Conservation (phyloP, 2,888 invertebrate species). For the Caenorhabditis virilis region DNA sequence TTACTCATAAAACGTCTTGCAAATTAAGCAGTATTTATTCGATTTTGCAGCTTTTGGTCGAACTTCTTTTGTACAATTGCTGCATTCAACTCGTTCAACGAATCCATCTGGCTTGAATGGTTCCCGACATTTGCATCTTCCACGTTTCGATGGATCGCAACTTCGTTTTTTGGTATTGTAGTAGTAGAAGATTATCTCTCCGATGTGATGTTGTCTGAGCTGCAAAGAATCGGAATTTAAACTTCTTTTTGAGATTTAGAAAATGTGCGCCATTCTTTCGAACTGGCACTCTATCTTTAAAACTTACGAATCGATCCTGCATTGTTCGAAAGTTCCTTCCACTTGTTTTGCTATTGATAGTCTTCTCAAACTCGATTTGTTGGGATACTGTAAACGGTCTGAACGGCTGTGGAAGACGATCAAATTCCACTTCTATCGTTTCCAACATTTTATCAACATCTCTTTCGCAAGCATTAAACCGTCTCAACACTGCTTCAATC, state of each 20-base stretch:
- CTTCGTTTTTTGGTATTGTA: neutral
- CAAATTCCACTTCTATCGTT: constrained; percentile 2
- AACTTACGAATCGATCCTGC: constrained; percentile 11
- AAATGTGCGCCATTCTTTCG: too few relatives aligned
- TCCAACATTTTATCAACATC: constrained; percentile 4
- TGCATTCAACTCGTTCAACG: constrained; percentile 6
- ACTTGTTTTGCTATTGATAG: too few relatives aligned
- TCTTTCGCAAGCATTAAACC: neutral
- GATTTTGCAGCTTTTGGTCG: neutral
- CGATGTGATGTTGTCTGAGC: neutral
- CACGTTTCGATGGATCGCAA: neutral
- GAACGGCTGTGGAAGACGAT: constrained; percentile 2
- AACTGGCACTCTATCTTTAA: too few relatives aligned
- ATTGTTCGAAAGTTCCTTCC: neutral
- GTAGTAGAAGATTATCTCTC: constrained; percentile 10
- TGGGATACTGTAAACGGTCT: neutral
- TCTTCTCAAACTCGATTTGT: constrained; percentile 7
- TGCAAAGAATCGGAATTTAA: neutral
- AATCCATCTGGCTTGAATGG: neutral
- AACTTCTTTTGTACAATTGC: constrained; percentile 7
- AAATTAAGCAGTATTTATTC: neutral
- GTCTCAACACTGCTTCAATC: constrained; percentile 2
- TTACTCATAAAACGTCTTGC: constrained; percentile 6
- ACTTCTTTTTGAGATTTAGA: too few relatives aligned
- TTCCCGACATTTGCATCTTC: neutral